Evolutionary conservation across 2,113 vertebrate genomes (phyloP).

Genomic region (Scatophagus argus): DNA sequence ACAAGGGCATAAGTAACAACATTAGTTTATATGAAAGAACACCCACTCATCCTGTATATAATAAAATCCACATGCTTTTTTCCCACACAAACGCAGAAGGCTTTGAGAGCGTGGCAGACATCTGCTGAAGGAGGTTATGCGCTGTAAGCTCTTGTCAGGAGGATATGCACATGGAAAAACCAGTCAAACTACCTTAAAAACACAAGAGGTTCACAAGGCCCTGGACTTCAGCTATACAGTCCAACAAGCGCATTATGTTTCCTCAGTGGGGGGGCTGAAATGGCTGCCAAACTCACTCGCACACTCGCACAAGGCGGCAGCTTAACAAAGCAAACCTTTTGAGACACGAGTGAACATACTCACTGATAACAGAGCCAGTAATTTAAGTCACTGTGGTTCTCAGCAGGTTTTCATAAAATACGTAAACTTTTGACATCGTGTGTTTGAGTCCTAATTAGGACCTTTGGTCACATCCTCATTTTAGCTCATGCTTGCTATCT

Average conservation of each 20-base stretch:
- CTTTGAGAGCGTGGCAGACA: slow-evolving; percentile 20
- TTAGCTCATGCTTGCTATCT: neutral
- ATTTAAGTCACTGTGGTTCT: slow-evolving; percentile 6
- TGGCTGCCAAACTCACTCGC: slow-evolving; percentile 44
- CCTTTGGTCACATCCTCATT: neutral
- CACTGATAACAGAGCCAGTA: slow-evolving; percentile 4
- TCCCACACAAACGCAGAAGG: slow-evolving; percentile 28
- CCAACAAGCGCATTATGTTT: slow-evolving; percentile 64
- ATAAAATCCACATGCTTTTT: slow-evolving; percentile 28
- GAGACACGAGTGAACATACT: slow-evolving; percentile 34
- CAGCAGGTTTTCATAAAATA: slow-evolving; percentile 1
- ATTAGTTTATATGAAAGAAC: slow-evolving; percentile 12
- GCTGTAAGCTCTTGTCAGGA: slow-evolving; percentile 52
- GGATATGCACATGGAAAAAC: slow-evolving; percentile 17
- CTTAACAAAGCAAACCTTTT: slow-evolving; percentile 36
- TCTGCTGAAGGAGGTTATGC: slow-evolving; percentile 37
- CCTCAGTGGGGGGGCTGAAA: slow-evolving; percentile 36
- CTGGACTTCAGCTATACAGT: slow-evolving; percentile 22
- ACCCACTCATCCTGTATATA: slow-evolving; percentile 15
- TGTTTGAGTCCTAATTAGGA: slow-evolving; percentile 11
- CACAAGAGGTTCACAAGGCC: slow-evolving; percentile 27
- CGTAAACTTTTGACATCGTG: neutral
- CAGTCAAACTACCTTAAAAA: slow-evolving; percentile 40
- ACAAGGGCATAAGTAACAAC: slow-evolving; percentile 1
- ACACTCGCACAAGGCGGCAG: slow-evolving; percentile 35